Percentiles rank a stretch among this genome's conserved stretches.
Conservation (phyloP, 1,140 invertebrate species). For the Manduca sexta region DNA sequence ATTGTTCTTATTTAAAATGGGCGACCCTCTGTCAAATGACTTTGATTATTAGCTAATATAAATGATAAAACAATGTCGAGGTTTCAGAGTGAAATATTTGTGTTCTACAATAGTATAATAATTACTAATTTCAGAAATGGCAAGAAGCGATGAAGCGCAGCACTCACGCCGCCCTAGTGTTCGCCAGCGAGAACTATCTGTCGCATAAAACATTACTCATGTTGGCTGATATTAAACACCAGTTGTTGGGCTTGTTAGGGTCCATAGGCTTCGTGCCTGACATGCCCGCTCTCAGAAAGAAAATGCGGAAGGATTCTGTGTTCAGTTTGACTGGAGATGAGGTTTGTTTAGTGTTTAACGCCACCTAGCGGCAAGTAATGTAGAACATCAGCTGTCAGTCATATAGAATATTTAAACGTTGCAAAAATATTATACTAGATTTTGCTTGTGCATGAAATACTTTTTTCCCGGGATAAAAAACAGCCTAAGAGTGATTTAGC, state of each 20-base stretch:
- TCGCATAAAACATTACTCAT: conserved; percentile 82
- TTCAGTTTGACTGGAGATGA: conserved; percentile 79
- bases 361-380: too few species aligned
- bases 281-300: conserved; percentile 61
- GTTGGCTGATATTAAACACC: conserved; percentile 86
- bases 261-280: conserved; percentile 87
- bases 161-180: conserved; percentile 77
- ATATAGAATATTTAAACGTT: too few species aligned
- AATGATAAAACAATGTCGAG: too few species aligned
- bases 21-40: too few species aligned
- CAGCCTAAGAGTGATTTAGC: too few species aligned
- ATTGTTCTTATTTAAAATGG: too few species aligned
- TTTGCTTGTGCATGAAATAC: too few species aligned
- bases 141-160: conserved; percentile 75
- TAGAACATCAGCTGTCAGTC: too few species aligned
- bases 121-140: conserved; percentile 78
- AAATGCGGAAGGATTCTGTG: conserved; percentile 79
- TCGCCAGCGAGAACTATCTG: conserved; percentile 84
- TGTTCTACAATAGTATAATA: neutral
- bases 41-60: too few species aligned
- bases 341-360: conserved; percentile 55
- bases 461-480: too few species aligned
- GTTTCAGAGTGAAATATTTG: too few species aligned
- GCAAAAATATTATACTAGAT: too few species aligned
- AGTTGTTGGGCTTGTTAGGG: conserved; percentile 86